These are phyloP conservation scores for Rallus crepitans DNA, from an alignment of 2,797 vertebrate species.

Conservation along the genomic window DNA sequence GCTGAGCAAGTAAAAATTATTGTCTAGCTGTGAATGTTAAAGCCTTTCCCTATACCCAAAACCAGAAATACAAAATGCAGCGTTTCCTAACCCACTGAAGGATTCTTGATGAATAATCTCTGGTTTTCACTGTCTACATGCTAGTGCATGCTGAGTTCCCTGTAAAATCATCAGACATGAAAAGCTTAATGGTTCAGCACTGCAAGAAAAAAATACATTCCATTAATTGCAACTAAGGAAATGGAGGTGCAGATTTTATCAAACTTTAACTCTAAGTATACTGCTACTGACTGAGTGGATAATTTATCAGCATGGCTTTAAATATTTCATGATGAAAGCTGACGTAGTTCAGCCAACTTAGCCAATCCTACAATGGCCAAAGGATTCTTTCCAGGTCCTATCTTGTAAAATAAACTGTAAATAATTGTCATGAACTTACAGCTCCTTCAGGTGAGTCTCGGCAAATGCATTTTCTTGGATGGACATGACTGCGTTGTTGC, in stretches of 20 bases:
- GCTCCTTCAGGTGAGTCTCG: conserved; percentile 86
- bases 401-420: background rate
- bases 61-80: background rate
- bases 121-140: background rate
- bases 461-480: conserved; percentile 91
- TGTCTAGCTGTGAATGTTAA: background rate
- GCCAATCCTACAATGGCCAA: background rate
- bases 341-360: background rate
- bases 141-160: background rate
- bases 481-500: conserved; percentile 93
- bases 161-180: background rate
- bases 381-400: background rate
- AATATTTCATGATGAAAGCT: background rate
- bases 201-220: background rate
- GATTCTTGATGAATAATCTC: background rate
- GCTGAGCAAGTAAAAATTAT: background rate
- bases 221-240: background rate
- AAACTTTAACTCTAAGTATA: background rate
- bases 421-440: conserved; percentile 84
- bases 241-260: background rate
- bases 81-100: background rate
- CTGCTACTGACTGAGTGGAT: rapidly evolving
- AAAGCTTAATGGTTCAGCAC: background rate
- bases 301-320: background rate
- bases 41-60: background rate